Conservation (phyloP, 2,888 invertebrate species). For the Pherbina coryleti region DNA sequence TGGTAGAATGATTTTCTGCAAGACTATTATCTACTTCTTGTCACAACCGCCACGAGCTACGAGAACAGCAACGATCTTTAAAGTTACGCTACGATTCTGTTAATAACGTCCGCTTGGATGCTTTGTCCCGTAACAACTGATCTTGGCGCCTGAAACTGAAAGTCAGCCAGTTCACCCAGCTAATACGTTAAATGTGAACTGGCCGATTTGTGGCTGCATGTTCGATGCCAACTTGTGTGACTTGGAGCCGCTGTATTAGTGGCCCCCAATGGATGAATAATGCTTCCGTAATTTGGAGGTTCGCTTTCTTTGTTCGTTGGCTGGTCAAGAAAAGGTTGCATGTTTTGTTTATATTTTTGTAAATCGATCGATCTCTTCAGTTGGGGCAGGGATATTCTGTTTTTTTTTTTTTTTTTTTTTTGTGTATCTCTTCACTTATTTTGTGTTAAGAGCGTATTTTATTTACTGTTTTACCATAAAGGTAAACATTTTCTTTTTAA, state of each 20-base stretch:
- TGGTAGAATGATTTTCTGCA: neutral
- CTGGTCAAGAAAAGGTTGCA: conserved; percentile 8
- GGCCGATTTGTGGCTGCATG: neutral
- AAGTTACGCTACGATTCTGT: neutral
- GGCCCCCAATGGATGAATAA: neutral
- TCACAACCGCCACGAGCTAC: conserved; percentile 15
- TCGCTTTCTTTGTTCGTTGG: conserved; percentile 59
- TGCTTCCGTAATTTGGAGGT: conserved; percentile 42
- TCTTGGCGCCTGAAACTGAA: conserved; percentile 43
- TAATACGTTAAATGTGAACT: conserved; percentile 5
- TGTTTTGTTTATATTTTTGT: conserved; percentile 40
- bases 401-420: neutral
- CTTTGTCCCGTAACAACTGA: conserved; percentile 60
- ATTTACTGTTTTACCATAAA: neutral
- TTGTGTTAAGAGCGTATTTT: neutral
- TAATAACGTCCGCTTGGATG: conserved; percentile 47
- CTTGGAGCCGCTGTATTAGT: neutral
- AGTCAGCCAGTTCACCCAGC: conserved; percentile 11
- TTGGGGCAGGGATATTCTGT: neutral
- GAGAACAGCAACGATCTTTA: conserved; percentile 11
- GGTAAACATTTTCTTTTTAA: neutral
- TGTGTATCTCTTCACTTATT: neutral
- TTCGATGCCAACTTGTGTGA: conserved; percentile 18
- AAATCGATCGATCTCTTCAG: neutral
- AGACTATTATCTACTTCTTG: neutral